Base-by-base conservation (phyloP, 92 coral and sea anemone species). In the Muricea muricata region DNA sequence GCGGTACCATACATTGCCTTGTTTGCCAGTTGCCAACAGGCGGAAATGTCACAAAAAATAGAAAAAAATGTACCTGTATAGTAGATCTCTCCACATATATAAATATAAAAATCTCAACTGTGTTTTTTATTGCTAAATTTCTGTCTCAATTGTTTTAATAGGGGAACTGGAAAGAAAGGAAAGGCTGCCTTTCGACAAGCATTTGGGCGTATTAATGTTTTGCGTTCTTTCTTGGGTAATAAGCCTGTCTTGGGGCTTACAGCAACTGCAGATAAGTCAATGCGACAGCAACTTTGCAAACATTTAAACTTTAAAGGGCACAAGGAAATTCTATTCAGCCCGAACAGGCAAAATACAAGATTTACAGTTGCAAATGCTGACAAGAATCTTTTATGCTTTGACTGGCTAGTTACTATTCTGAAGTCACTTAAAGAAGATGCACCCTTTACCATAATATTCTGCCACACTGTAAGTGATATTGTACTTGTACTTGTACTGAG, bases 161-260 rank as follows among this genome's bases (percentile, higher is more conserved):
- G 89, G 94, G 94, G 94, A 60, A 91, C 40, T 13, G 93, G 91
- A 52, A 91, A 79, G 76, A 91, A 91, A 84, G 81, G 89, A 26
- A 91, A 87, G 58, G 91, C 87, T 30, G 93, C 93, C 12, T 91
- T 91, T 82, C 87, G 91, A 14, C 70, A 87, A 85, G 94, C 94
- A 47, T 91, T 91, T 85, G 94, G 94, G 29, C 80, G 75, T 30
- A 87, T 91, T 26, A 88, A 91, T 20, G 87, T 87, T 63, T 65
- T 91, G 83, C 58, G 92, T 25, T 91, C 92, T 7, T 91, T 91
- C 77, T 34, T 91, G 1, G 92, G 88, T 1, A 80, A 61, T n/a
- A 88, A 88, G 74, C 88, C 92, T 34, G 17, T 88, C 32, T 81
- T 91, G 17, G 94, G 90, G 4, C 84, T 87, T 10, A 87, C 94